Evolutionary conservation across 2,113 vertebrate genomes (phyloP).

Genomic region (Rhombomys opimus): DNA sequence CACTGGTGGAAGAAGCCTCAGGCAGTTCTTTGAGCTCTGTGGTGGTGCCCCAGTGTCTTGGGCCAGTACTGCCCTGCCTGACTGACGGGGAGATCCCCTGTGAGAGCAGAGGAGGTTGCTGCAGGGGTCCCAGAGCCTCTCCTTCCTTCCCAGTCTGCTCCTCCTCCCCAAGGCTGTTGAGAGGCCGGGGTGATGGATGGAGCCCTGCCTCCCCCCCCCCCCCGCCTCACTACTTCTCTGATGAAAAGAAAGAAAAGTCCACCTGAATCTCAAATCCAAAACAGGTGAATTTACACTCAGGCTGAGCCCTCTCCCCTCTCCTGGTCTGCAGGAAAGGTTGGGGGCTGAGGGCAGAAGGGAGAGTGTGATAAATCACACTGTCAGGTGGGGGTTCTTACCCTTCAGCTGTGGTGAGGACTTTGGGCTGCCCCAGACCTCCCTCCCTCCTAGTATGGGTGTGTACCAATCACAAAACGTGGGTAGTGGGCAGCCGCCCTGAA

Average conservation of each 20-base stretch:
- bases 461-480: not conserved
- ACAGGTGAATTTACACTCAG: slow-evolving; percentile 77
- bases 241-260: slow-evolving; percentile 80
- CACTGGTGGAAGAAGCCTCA: not conserved
- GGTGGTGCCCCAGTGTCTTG: slow-evolving; percentile 22
- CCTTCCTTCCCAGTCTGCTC: not conserved
- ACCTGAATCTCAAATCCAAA: slow-evolving; percentile 83
- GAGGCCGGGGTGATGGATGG: slow-evolving; percentile 78
- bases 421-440: not conserved
- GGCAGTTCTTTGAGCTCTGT: not conserved
- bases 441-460: not conserved
- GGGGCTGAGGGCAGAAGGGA: slow-evolving; percentile 50
- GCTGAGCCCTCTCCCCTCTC: slow-evolving; percentile 55
- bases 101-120: slow-evolving; percentile 31
- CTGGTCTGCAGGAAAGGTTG: slow-evolving; percentile 66
- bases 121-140: slow-evolving; percentile 6
- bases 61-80: slow-evolving; percentile 10
- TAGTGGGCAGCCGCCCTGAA: not conserved
- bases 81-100: slow-evolving; percentile 47
- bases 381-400: slow-evolving; percentile 60
- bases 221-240: slow-evolving; percentile 75
- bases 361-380: slow-evolving; percentile 79
- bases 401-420: slow-evolving; percentile 36
- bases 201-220: slow-evolving; percentile 75
- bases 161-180: slow-evolving; percentile 66